Percentiles rank a stretch among this genome's conserved stretches.
These are phyloP conservation scores for Pluvianellus socialis DNA, from an alignment of 2,113 vertebrate species.

Conservation along the genomic window DNA sequence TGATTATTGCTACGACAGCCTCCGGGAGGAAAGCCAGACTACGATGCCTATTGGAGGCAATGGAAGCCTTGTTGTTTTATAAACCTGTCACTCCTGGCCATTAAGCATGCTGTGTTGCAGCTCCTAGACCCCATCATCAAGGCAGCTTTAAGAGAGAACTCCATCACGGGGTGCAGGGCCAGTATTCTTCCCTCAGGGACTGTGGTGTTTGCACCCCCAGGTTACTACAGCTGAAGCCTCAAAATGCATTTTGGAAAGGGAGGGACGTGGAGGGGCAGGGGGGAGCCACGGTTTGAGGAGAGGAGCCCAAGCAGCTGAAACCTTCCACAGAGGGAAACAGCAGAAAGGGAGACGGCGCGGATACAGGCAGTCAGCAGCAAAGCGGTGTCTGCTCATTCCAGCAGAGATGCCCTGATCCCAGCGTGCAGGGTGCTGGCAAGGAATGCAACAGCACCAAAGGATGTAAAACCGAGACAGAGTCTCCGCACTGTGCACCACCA, in stretches of 20 bases:
- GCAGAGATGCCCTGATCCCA: rapidly evolving
- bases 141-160: neutral
- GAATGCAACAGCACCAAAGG: neutral
- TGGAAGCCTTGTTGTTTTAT: neutral
- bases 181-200: neutral
- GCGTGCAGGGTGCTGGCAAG: rapidly evolving
- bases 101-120: neutral
- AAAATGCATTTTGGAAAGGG: neutral
- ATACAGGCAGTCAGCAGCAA: neutral
- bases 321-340: neutral
- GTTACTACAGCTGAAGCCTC: neutral
- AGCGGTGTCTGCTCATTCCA: neutral
- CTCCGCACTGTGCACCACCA: rapidly evolving
- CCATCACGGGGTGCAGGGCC: neutral
- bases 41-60: neutral
- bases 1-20: neutral
- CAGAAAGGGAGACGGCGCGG: neutral
- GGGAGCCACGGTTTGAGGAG: neutral
- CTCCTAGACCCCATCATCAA: neutral
- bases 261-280: neutral
- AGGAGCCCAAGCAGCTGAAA: neutral
- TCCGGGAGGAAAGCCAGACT: neutral
- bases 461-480: neutral
- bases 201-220: neutral
- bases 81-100: neutral